Base-by-base conservation (phyloP, 2,113 vertebrate species). In the Catharus minimus region DNA sequence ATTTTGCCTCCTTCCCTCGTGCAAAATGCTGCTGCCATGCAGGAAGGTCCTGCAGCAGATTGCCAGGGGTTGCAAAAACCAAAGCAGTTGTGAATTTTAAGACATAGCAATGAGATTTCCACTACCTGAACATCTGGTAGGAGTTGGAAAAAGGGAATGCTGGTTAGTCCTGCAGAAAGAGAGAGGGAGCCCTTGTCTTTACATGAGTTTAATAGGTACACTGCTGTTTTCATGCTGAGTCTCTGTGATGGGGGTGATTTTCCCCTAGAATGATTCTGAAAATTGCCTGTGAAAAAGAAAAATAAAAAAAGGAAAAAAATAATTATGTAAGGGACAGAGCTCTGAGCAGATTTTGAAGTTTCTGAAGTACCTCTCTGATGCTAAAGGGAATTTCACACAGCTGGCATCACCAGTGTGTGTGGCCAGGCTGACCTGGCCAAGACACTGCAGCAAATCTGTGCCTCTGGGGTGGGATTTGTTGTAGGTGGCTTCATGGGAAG, bases 241-340 rank as follows among this genome's bases (percentile, higher is more conserved):
- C 41, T 82, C 30, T 1, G 0, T 79, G 74, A 62, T 0, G 0
- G 71, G 41, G 28, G 12, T 71, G 28, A 44, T 83, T 95, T 90
- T 91, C 79, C 36, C 46, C 73, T 66, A 78, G 73, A 89, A 83
- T 8, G 50, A 50, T 84, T 83, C 92, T 75, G 74, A 74, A 90
- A 86, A 85, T 87, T 89, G 52, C 33, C 26, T 19, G 18, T 62
- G 32, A 20, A n/a, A 55, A 62, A 39, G 7, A 36, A 33, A 82
- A 88, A 32, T 5, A 12, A 53, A 81, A 67, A 44, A n/a, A 13
- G 1, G 13, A 13, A 10, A 57, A 62, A 88, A 90, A 38, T 15
- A 83, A 57, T 56, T 27, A 38, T 33, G 27, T 64, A 46, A 89
- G 21, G 7, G 28, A 89, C 47, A 66, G 69, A 80, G 26, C 49